Conservation (phyloP, 2,113 vertebrate species). For the Connochaetes taurinus region DNA sequence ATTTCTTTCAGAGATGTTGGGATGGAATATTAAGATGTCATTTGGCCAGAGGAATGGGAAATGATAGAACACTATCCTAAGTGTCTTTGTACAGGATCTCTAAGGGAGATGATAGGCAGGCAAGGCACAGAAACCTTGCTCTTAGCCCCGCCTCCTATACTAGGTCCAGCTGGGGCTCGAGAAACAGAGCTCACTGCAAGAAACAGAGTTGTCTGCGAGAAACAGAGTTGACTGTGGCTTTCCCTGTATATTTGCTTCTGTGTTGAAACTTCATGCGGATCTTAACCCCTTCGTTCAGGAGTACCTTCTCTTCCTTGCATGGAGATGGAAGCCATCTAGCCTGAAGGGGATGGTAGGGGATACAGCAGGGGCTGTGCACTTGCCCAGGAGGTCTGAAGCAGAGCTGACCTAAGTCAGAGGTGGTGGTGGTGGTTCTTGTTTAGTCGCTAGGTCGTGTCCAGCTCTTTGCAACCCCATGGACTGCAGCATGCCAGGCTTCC, state of each 20-base stretch:
- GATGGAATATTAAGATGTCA: neutral
- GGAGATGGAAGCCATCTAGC: neutral
- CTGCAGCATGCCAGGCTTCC: neutral
- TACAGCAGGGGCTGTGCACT: neutral
- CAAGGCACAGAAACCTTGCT: neutral
- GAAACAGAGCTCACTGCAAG: neutral
- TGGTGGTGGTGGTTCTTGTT: neutral
- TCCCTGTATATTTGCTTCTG: neutral
- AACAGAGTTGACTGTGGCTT: neutral
- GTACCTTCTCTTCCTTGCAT: neutral
- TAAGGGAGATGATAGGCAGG: neutral
- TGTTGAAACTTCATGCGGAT: neutral
- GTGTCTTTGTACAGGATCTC: neutral
- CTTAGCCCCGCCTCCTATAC: neutral
- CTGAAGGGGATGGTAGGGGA: neutral
- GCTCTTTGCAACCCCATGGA: neutral
- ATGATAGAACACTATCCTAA: rapidly evolving
- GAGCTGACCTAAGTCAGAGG: neutral
- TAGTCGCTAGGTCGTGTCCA: neutral
- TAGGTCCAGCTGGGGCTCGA: neutral
- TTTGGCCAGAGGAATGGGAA: neutral
- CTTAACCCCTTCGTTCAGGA: neutral
- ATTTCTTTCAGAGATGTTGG: neutral
- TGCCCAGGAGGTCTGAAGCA: neutral
- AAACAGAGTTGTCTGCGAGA: neutral